Evolutionary conservation across 2,113 vertebrate species (phyloP).

Genomic region (Tichodroma muraria): DNA sequence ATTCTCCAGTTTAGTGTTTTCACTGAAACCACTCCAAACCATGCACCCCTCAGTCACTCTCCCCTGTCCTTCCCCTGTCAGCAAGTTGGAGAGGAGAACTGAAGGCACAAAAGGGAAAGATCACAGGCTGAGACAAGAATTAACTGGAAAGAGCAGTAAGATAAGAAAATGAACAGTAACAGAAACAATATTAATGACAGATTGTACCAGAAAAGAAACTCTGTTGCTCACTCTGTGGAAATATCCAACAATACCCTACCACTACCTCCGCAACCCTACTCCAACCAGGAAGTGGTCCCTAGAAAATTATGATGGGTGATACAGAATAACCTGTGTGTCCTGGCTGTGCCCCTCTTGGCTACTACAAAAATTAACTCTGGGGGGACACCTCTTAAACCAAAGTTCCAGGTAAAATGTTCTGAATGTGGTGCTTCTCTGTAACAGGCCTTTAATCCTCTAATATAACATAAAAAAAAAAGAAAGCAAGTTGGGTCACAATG

Average conservation of each 20-base stretch:
- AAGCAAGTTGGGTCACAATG: background rate
- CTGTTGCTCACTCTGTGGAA: background rate
- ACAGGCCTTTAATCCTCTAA: background rate
- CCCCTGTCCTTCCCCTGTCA: background rate
- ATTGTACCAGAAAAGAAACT: background rate
- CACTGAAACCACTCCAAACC: background rate
- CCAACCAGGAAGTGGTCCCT: background rate
- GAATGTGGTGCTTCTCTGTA: background rate
- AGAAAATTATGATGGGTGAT: background rate
- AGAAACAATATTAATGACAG: background rate
- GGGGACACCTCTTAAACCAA: background rate
- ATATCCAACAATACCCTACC: background rate
- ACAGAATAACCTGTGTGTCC: background rate
- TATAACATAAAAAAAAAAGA: background rate
- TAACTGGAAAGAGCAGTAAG: background rate
- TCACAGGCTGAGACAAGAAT: background rate
- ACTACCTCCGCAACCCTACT: fast-evolving
- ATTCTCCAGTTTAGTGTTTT: background rate
- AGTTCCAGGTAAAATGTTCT: background rate
- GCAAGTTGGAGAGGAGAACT: background rate
- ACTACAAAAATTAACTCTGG: background rate
- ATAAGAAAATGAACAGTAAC: background rate
- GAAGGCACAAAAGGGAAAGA: background rate
- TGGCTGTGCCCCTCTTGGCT: background rate
- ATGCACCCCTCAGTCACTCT: background rate